Conservation (phyloP, 2,113 vertebrate genomes). For the Chlamydotis undulata region DNA sequence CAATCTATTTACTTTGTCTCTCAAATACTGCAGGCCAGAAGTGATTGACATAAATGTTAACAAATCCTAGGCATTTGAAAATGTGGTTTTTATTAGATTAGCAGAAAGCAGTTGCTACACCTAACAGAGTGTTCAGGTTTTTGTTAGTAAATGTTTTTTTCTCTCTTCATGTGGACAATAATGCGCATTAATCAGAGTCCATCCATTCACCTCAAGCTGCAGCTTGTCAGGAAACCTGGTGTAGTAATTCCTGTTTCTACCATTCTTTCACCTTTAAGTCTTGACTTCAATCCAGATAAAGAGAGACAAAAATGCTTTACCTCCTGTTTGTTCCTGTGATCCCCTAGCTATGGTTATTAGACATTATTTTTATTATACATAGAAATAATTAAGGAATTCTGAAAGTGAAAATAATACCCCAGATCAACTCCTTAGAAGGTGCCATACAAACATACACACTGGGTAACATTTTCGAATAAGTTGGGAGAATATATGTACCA, state of each 20-base stretch:
- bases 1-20: background rate
- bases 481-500: background rate
- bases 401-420: background rate
- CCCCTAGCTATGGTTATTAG: background rate
- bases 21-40: background rate
- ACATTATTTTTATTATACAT: background rate
- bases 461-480: background rate
- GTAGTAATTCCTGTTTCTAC: background rate
- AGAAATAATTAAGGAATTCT: background rate
- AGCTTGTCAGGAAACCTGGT: background rate
- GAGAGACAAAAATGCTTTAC: background rate
- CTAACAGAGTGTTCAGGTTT: background rate
- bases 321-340: background rate
- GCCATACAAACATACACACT: background rate
- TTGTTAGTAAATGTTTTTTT: background rate
- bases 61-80: background rate
- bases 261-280: background rate
- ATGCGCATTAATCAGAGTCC: background rate
- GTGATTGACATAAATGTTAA: background rate
- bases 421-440: background rate
- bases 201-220: background rate
- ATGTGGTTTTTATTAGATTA: background rate
- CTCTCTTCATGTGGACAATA: background rate
- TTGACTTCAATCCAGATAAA: background rate
- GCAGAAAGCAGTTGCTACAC: background rate